A percentile compares a stretch with the other conserved stretches of the same genome.
Evolutionary conservation across 2,113 vertebrate genomes (phyloP).

Genomic region (Cheilinus undulatus): DNA sequence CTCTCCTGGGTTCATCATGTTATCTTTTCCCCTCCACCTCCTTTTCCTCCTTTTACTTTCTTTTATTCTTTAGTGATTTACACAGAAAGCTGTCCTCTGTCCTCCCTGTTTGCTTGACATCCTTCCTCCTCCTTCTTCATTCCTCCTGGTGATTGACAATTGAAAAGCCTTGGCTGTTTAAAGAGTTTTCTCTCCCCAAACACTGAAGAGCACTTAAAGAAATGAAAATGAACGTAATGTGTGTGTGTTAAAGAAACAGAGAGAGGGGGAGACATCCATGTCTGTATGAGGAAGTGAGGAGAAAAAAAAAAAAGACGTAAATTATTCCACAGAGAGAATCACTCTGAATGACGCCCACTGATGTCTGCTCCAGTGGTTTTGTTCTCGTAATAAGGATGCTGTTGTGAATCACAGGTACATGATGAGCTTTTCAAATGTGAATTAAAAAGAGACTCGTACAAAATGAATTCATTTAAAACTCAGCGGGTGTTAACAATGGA

Average conservation of each 20-base stretch:
- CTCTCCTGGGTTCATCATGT: constrained; percentile 19
- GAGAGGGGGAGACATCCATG: neutral
- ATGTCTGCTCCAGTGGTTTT: constrained; percentile 42
- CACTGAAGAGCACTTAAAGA: constrained; percentile 39
- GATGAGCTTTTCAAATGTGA: constrained; percentile 46
- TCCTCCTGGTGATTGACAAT: constrained; percentile 52
- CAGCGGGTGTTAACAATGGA: constrained; percentile 8
- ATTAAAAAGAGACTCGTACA: constrained; percentile 30
- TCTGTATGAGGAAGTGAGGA: constrained; percentile 32
- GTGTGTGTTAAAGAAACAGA: neutral
- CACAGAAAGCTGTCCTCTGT: constrained; percentile 14
- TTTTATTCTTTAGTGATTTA: constrained; percentile 45
- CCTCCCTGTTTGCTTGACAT: constrained; percentile 9
- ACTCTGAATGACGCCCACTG: constrained; percentile 30
- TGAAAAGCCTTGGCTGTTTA: constrained; percentile 41
- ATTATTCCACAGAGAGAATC: constrained; percentile 44
- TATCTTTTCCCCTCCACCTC: constrained; percentile 25
- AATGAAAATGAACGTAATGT: constrained; percentile 44
- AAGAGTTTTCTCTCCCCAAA: constrained; percentile 38
- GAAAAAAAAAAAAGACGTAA: constrained; percentile 30
- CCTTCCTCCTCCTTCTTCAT: neutral
- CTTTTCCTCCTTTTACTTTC: neutral
- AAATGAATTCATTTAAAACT: constrained; percentile 48
- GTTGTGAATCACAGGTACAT: constrained; percentile 54
- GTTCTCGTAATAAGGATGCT: constrained; percentile 39